Evolutionary conservation across 2,113 vertebrate genomes (phyloP).

Genomic region (Pygoscelis antarcticus): DNA sequence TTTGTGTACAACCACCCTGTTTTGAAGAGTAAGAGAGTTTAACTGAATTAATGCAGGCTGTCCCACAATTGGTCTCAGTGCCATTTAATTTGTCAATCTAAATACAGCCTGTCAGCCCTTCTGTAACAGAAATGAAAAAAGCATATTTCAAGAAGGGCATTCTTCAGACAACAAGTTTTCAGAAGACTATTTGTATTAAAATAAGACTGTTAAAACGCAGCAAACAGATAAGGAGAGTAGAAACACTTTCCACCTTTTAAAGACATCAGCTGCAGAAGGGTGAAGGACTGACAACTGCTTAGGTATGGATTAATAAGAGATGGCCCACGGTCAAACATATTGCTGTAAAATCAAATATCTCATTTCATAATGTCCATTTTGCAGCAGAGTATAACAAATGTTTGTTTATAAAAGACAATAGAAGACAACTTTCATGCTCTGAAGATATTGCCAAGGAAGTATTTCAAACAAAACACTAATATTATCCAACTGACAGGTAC

Average conservation of each 20-base stretch:
- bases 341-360: not conserved
- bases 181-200: not conserved
- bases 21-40: not conserved
- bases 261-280: not conserved
- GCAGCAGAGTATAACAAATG: not conserved
- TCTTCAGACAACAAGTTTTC: not conserved
- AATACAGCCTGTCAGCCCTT: not conserved
- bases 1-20: not conserved
- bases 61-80: not conserved
- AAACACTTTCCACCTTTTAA: not conserved
- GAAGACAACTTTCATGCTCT: not conserved
- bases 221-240: not conserved
- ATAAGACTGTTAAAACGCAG: not conserved
- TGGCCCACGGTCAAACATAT: not conserved
- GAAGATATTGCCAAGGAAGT: not conserved
- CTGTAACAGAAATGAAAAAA: not conserved
- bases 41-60: not conserved
- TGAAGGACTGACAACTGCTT: not conserved
- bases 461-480: not conserved
- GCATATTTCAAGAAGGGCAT: not conserved
- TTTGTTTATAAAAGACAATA: not conserved
- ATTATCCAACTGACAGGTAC: not conserved
- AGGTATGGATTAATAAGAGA: not conserved
- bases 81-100: not conserved
- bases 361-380: not conserved